Evolutionary conservation across 2,888 invertebrate genomes (phyloP).

Genomic region (Caenorhabditis drosophilae): DNA sequence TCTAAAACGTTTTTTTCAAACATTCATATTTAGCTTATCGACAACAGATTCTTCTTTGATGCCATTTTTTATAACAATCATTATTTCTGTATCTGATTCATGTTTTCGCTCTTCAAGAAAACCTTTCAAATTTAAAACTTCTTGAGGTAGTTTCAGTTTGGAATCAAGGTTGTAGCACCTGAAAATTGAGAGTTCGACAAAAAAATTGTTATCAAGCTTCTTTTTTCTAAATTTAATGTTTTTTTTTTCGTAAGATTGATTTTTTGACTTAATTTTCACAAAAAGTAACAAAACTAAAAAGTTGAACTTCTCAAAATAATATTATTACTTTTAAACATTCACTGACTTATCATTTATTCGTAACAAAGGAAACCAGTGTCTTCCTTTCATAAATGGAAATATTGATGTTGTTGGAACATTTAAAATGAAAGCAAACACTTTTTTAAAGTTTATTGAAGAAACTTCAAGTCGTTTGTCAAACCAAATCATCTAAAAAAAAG

Average conservation of each 20-base stretch:
- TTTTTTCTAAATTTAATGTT: neutral
- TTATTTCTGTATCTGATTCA: slow-evolving; percentile 19
- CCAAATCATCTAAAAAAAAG: slow-evolving; percentile 37
- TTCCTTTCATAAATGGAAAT: slow-evolving; percentile 54
- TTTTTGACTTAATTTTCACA: neutral
- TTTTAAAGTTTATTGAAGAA: slow-evolving; percentile 34
- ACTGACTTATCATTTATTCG: slow-evolving; percentile 41
- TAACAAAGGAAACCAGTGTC: slow-evolving; percentile 60
- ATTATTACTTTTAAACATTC: too few relatives aligned
- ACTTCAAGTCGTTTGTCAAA: slow-evolving; percentile 32
- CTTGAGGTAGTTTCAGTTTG: slow-evolving; percentile 50
- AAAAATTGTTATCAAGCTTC: too few relatives aligned
- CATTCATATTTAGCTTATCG: too few relatives aligned
- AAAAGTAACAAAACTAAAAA: neutral
- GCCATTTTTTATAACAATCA: slow-evolving; percentile 19
- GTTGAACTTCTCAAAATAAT: too few relatives aligned
- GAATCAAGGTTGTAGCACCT: slow-evolving; percentile 65
- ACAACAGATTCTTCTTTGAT: slow-evolving; percentile 13
- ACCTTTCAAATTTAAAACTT: slow-evolving; percentile 39
- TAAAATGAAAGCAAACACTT: slow-evolving; percentile 52
- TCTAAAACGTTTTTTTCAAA: too few relatives aligned
- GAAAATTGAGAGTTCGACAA: too few relatives aligned
- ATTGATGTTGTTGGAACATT: slow-evolving; percentile 43
- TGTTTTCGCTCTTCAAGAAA: slow-evolving; percentile 12
- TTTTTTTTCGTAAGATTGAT: neutral